Conservation (phyloP, 2,113 vertebrate genomes). For the Talpa occidentalis region DNA sequence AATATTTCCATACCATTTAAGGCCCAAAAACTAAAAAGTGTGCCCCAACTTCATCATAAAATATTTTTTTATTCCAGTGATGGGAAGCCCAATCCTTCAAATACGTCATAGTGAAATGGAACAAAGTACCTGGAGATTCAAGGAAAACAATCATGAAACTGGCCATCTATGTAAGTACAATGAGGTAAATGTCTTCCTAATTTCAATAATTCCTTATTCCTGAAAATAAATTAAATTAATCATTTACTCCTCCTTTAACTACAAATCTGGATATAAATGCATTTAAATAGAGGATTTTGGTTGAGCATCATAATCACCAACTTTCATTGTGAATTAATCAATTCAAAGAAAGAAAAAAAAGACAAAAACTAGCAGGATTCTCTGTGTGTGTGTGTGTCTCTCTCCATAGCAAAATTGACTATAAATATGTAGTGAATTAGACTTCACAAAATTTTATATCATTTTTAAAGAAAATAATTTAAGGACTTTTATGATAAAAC, state of each 20-base stretch:
- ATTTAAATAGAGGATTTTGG: conserved; percentile 34
- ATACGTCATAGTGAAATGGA: conserved; percentile 27
- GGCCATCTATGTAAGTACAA: conserved; percentile 26
- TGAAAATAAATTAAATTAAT: conserved; percentile 66
- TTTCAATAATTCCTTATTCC: conserved; percentile 59
- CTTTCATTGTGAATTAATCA: conserved; percentile 56
- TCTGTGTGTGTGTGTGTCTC: not conserved
- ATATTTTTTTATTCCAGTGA: conserved; percentile 64
- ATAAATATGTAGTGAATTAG: not conserved
- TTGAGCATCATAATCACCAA: conserved; percentile 10
- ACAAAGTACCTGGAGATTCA: conserved; percentile 56
- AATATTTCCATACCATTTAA: not conserved
- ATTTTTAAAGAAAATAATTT: conserved; percentile 40
- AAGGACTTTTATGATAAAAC: not conserved
- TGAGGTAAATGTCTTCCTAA: conserved; percentile 40
- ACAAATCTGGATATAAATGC: conserved; percentile 45
- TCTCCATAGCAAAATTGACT: not conserved
- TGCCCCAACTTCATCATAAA: conserved; percentile 43
- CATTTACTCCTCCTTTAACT: conserved; percentile 51
- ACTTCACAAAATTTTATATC: conserved; percentile 23
- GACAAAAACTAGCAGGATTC: conserved; percentile 63
- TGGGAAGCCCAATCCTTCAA: conserved; percentile 34
- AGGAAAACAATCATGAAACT: conserved; percentile 65
- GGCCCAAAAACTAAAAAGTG: not conserved
- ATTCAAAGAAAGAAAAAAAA: conserved; percentile 67